Conservation (phyloP, 2,888 invertebrate species). For the Sesia bembeciformis region DNA sequence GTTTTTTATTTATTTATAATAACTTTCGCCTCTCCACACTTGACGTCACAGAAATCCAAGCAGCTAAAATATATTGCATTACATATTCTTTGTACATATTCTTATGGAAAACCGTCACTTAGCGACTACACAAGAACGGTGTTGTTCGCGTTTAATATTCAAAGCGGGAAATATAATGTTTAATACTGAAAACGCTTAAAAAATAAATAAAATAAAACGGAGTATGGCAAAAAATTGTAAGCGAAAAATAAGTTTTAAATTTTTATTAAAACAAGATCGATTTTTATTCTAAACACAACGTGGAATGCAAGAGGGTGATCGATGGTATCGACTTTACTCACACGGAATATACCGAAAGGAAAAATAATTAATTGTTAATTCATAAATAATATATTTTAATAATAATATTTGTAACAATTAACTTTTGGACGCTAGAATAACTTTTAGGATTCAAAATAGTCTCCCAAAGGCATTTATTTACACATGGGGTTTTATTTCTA, state of each 20-base stretch:
- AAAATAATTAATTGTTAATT: conserved; percentile 39
- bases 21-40: conserved; percentile 54
- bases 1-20: conserved; percentile 51
- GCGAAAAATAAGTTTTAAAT: conserved; percentile 7
- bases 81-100: conserved; percentile 31
- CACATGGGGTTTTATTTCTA: background rate
- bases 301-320: conserved; percentile 61
- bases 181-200: conserved; percentile 7
- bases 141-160: conserved; percentile 29
- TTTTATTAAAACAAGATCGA: background rate
- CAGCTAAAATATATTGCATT: conserved; percentile 42
- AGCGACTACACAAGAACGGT: background rate
- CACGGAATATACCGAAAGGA: conserved; percentile 19
- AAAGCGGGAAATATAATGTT: conserved; percentile 21
- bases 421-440: conserved; percentile 1
- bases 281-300: conserved; percentile 19
- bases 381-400: conserved; percentile 44
- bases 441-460: background rate
- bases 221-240: background rate
- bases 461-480: background rate
- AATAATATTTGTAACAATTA: conserved; percentile 28
- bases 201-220: background rate
- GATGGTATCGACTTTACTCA: conserved; percentile 19
- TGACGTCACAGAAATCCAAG: conserved; percentile 49
- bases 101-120: too few species aligned